Evolutionary conservation across 2,797 vertebrate genomes (phyloP).

Genomic region (Sciurus vulgaris): DNA sequence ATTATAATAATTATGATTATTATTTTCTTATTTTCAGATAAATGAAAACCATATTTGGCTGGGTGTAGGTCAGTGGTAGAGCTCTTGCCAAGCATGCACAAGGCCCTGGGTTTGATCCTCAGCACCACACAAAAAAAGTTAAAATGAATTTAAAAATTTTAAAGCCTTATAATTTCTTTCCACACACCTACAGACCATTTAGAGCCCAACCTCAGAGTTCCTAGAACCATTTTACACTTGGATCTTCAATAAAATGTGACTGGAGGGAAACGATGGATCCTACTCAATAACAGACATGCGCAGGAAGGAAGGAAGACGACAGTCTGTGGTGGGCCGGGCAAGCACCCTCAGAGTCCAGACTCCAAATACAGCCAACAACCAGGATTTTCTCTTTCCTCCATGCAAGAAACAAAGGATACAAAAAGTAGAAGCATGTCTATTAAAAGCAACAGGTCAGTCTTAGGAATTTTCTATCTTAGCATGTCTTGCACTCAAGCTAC

Average conservation of each 20-base stretch:
- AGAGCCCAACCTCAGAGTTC: background rate
- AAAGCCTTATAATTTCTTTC: background rate
- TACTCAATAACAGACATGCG: background rate
- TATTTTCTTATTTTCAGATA: background rate
- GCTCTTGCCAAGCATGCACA: background rate
- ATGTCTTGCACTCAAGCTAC: background rate
- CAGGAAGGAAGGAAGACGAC: background rate
- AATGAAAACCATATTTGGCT: background rate
- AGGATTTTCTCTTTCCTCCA: background rate
- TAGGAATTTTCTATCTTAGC: background rate
- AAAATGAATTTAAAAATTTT: background rate
- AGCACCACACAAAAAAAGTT: background rate
- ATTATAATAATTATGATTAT: too few relatives aligned
- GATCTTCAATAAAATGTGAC: conserved; percentile 31
- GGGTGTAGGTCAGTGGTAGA: background rate
- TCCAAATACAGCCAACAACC: background rate
- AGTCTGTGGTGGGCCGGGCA: background rate
- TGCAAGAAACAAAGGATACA: conserved; percentile 11
- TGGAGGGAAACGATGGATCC: background rate
- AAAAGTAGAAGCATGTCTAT: background rate
- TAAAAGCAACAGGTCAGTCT: background rate
- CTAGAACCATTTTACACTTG: conserved; percentile 31
- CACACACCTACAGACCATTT: background rate
- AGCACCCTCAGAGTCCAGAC: background rate
- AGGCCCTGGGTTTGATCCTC: background rate